Conservation (phyloP, 1,140 invertebrate genomes). For the Trichoplusia ni region DNA sequence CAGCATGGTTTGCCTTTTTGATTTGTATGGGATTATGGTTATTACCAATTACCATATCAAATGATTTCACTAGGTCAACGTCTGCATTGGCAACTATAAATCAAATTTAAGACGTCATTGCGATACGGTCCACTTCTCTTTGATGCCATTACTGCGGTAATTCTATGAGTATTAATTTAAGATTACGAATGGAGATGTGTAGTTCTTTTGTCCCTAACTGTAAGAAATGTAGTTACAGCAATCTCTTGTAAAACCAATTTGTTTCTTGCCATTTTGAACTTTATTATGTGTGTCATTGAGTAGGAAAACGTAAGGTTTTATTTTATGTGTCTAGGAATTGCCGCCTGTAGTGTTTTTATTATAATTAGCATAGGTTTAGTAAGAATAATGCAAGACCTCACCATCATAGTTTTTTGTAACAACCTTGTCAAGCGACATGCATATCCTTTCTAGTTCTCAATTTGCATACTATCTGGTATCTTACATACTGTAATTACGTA, state of each 20-base stretch:
- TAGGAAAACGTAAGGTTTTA: neutral
- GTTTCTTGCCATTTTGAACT: neutral
- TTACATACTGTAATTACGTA: slow-evolving; percentile 16
- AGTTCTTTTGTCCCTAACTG: slow-evolving; percentile 11
- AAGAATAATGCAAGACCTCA: slow-evolving; percentile 10
- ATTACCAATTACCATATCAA: slow-evolving; percentile 21
- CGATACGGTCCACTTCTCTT: slow-evolving; percentile 10
- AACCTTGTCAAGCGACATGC: slow-evolving; percentile 2
- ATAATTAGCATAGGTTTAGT: slow-evolving; percentile 9
- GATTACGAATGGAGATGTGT: slow-evolving; percentile 19
- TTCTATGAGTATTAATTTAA: slow-evolving; percentile 19
- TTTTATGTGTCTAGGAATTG: neutral
- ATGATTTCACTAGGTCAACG: slow-evolving; percentile 23
- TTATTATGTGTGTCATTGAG: neutral
- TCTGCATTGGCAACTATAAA: slow-evolving; percentile 7
- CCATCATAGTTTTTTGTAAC: neutral
- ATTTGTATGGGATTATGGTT: neutral
- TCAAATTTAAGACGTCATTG: slow-evolving; percentile 23
- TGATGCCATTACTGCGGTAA: slow-evolving; percentile 18
- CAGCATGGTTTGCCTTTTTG: neutral
- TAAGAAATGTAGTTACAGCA: slow-evolving; percentile 26
- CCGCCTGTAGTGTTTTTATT: neutral
- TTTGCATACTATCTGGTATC: slow-evolving; percentile 22
- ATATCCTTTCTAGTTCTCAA: slow-evolving; percentile 22
- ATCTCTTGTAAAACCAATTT: too few relatives aligned